A percentile compares a stretch with the other conserved stretches of the same genome.
These are phyloP conservation scores for Actinopyga echinites DNA, from an alignment of 53 echinoderm and acorn worm species.

Conservation along the genomic window DNA sequence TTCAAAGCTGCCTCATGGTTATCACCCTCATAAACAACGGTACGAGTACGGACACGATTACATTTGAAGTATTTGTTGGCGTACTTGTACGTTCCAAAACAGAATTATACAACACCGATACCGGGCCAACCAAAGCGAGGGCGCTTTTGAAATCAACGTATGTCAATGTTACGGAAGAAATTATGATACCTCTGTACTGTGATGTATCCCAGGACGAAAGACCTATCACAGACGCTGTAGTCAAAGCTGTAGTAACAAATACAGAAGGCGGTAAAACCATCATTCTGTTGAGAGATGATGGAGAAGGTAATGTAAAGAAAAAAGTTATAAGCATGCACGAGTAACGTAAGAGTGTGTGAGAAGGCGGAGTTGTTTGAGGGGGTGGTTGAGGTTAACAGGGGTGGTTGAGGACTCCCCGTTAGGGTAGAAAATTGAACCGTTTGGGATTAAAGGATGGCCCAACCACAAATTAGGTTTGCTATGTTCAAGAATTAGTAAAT, in stretches of 20 bases:
- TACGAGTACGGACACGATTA: background rate
- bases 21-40: too few species aligned
- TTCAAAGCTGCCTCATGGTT: too few species aligned
- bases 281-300: background rate
- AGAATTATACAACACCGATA: background rate
- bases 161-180: background rate
- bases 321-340: too few species aligned
- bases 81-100: background rate
- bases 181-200: background rate
- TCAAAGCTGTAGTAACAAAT: background rate
- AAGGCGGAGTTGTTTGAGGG: too few species aligned
- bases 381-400: too few species aligned
- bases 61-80: background rate
- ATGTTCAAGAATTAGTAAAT: too few species aligned
- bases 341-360: too few species aligned
- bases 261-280: conserved; percentile 1
- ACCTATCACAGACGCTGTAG: background rate
- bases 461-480: too few species aligned
- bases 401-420: too few species aligned
- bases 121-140: background rate
- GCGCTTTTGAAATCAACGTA: background rate
- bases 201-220: background rate
- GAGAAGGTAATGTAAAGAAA: background rate
- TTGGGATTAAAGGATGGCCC: too few species aligned
- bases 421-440: too few species aligned